Percentiles rank a stretch among this genome's conserved stretches.
Conservation (phyloP, 2,797 vertebrate species). For the Takifugu ocellatus region DNA sequence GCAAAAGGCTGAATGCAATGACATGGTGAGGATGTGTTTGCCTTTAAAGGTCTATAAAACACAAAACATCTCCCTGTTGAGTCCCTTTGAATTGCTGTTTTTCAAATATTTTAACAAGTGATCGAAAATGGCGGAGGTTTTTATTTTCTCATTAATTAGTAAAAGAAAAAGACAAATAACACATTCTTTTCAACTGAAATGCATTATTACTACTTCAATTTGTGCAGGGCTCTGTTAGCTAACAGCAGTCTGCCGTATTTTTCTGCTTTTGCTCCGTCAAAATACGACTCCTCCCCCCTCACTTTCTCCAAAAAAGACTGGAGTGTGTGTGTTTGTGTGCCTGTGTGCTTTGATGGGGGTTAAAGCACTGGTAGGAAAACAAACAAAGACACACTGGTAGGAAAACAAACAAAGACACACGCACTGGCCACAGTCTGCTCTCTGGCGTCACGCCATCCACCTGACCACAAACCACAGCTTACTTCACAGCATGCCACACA, state of each 20-base stretch:
- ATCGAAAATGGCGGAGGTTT: too few species aligned
- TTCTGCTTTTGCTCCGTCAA: constrained; percentile 46
- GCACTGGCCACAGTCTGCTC: constrained; percentile 64
- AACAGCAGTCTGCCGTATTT: constrained; percentile 53
- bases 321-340: constrained; percentile 24
- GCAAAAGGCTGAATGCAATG: background rate
- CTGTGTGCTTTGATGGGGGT: constrained; percentile 2
- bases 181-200: too few species aligned
- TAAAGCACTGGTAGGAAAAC: constrained; percentile 57
- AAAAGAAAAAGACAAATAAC: too few species aligned
- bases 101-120: background rate
- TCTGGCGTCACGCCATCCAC: constrained; percentile 68
- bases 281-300: constrained; percentile 51
- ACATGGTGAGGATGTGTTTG: background rate
- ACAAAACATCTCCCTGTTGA: too few species aligned
- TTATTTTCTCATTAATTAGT: too few species aligned
- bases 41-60: too few species aligned
- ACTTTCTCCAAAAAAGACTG: constrained; percentile 54
- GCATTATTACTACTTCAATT: too few species aligned
- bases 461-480: constrained; percentile 67
- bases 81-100: too few species aligned
- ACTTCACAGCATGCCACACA: constrained; percentile 14
- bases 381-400: constrained; percentile 71
- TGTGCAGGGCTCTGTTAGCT: too few species aligned
- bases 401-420: constrained; percentile 78